Percentiles rank a stretch among this genome's conserved stretches.
Evolutionary conservation across 2,888 invertebrate genomes (phyloP).

Genomic region (Cephus rjabovi): DNA sequence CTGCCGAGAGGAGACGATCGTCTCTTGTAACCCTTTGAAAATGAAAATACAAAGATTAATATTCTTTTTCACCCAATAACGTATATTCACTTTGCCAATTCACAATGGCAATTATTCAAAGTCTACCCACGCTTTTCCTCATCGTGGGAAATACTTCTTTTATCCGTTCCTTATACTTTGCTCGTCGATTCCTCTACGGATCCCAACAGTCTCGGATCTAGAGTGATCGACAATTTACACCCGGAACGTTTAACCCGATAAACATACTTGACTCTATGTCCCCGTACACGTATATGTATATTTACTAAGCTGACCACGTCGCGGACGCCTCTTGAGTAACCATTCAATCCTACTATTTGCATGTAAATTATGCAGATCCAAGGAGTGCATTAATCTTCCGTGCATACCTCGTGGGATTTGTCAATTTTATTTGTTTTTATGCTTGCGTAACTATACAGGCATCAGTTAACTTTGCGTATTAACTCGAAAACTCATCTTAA

Average conservation of each 20-base stretch:
- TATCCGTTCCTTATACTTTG: neutral
- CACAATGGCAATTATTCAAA: neutral
- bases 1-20: neutral
- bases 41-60: neutral
- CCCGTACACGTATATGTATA: neutral
- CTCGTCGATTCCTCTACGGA: neutral
- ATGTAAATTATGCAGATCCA: conserved; percentile 48
- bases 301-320: neutral
- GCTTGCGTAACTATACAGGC: conserved; percentile 34
- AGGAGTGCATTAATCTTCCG: conserved; percentile 47
- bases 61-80: neutral
- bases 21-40: neutral
- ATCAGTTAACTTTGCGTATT: neutral
- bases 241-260: neutral
- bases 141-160: neutral
- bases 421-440: conserved; percentile 41
- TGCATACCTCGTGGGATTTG: conserved; percentile 37
- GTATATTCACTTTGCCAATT: neutral
- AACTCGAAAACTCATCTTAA: conserved; percentile 1
- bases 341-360: conserved; percentile 41
- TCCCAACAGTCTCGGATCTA: neutral
- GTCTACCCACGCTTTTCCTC: neutral
- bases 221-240: neutral
- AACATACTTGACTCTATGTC: no score
- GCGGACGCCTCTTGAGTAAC: conserved; percentile 28